Percentiles rank a stretch among this genome's conserved stretches.
Evolutionary conservation across 53 echinoderm and acorn worm species (phyloP).

Genomic region (Henricia sp.): DNA sequence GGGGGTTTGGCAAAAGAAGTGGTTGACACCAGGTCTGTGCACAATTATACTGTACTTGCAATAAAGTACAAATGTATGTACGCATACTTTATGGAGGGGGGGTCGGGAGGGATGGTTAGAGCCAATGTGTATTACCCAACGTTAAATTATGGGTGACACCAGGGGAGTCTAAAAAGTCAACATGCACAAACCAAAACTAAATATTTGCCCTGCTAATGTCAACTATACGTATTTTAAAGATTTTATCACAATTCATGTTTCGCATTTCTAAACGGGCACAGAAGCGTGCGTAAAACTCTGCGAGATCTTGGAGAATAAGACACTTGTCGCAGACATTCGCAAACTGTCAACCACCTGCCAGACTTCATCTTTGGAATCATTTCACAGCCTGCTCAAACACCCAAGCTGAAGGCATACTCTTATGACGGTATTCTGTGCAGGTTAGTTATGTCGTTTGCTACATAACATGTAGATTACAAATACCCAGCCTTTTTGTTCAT

Average conservation of each 20-base stretch:
- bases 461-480: no score
- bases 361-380: constrained; percentile 50
- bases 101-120: no score
- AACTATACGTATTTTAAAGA: not conserved
- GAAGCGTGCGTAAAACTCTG: constrained; percentile 40
- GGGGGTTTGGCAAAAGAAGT: constrained; percentile 43
- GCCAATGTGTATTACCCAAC: no score
- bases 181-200: not conserved
- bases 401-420: constrained; percentile 43
- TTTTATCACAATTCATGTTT: not conserved
- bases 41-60: not conserved
- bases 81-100: no score
- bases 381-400: constrained; percentile 60
- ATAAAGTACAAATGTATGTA: not conserved
- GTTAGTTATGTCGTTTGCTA: not conserved
- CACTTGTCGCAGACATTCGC: constrained; percentile 46
- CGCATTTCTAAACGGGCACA: constrained; percentile 33
- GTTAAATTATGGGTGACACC: no score
- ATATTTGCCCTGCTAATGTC: not conserved
- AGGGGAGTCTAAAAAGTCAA: not conserved
- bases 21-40: constrained; percentile 58
- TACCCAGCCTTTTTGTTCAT: no score
- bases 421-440: constrained; percentile 13
- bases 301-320: constrained; percentile 22
- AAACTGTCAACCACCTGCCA: constrained; percentile 46